Evolutionary conservation across 2,113 vertebrate species (phyloP).

Genomic region (Campylomormyrus tamandua): DNA sequence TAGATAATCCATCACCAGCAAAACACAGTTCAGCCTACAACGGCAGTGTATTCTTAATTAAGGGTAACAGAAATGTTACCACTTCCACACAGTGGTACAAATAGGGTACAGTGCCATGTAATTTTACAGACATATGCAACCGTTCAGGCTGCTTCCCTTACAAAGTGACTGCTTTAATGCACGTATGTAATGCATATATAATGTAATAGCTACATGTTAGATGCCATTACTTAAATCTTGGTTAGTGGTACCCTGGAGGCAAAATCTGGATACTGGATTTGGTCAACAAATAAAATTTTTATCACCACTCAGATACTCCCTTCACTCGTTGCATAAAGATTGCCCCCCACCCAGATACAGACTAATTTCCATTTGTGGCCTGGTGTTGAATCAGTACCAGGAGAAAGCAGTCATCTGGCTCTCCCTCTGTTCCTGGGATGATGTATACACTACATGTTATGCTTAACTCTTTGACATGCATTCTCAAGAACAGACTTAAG

Average conservation of each 20-base stretch:
- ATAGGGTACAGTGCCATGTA: neutral
- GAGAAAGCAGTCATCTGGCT: neutral
- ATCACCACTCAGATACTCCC: constrained; percentile 1
- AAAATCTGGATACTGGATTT: neutral
- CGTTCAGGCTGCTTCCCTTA: neutral
- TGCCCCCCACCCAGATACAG: neutral
- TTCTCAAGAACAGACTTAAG: neutral
- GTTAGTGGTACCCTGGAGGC: neutral
- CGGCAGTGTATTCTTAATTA: neutral
- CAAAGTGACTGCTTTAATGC: neutral
- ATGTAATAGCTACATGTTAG: neutral
- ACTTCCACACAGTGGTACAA: neutral
- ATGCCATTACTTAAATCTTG: neutral
- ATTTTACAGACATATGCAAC: neutral
- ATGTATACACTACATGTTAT: neutral
- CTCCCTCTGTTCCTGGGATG: neutral
- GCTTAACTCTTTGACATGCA: neutral
- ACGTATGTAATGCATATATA: neutral
- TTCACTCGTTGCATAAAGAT: neutral
- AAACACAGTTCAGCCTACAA: neutral
- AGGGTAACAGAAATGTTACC: neutral
- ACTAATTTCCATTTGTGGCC: neutral
- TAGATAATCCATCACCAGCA: constrained; percentile 52
- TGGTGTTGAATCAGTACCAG: neutral
- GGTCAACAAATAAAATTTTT: neutral